These are phyloP conservation scores for Drosophila stalkeri DNA, from an alignment of 2,888 invertebrate species.

Conservation along the genomic window DNA sequence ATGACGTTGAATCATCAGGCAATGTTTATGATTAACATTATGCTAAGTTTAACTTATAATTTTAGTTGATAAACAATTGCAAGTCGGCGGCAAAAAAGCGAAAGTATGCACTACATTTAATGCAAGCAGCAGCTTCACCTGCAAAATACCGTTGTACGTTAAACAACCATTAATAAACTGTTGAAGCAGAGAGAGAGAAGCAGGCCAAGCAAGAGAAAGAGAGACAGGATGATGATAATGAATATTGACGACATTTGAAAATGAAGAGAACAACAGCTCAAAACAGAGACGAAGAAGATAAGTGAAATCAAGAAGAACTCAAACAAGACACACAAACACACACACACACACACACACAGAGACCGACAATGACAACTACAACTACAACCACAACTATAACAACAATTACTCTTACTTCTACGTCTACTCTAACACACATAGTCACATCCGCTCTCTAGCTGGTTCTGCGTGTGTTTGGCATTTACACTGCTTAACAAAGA, in stretches of 20 bases:
- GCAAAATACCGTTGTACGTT: conserved; percentile 24
- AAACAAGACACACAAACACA: not conserved
- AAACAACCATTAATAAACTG: conserved; percentile 3
- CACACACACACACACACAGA: not conserved
- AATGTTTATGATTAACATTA: conserved; percentile 64
- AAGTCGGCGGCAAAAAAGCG: conserved; percentile 52
- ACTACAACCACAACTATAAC: too few relatives aligned
- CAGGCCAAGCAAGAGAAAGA: not conserved
- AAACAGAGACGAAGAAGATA: not conserved
- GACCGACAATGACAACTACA: too few relatives aligned
- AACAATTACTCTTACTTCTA: too few relatives aligned
- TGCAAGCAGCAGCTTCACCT: conserved; percentile 19
- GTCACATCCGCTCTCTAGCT: conserved; percentile 13
- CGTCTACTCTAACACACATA: not conserved
- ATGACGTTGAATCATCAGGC: conserved; percentile 37
- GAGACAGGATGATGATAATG: conserved; percentile 14
- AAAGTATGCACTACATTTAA: conserved; percentile 46
- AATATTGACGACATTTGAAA: conserved; percentile 26
- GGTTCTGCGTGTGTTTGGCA: conserved; percentile 39
- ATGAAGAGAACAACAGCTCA: conserved; percentile 8
- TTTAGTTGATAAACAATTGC: conserved; percentile 65
- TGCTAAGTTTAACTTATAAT: conserved; percentile 70
- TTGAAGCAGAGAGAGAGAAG: not conserved
- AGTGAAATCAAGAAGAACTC: not conserved
- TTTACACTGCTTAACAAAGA: conserved; percentile 47